Base-by-base conservation (phyloP, 2,113 vertebrate genomes). In the Atlantisia rogersi region DNA sequence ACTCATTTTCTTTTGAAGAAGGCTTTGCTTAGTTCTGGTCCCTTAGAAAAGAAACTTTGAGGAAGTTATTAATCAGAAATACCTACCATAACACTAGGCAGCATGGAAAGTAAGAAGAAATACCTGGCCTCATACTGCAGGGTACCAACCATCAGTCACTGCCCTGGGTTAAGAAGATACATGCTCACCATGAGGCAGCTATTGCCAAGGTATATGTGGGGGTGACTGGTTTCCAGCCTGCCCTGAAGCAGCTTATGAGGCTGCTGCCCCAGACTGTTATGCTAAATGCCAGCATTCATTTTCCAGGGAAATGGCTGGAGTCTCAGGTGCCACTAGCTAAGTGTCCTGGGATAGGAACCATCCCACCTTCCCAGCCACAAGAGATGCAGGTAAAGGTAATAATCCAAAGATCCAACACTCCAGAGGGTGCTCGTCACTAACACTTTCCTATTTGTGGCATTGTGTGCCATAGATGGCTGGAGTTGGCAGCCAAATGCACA, bases 171-270 rank as follows among this genome's bases (percentile, higher is more conserved):
- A 58, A 56, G 62, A 44, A 32, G 25, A 40, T 15, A 35, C 26
- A 68, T 53, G 26, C 29, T 13, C 0, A 0, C 37, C n/a, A 37
- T 2, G 6, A 84, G 77, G 35, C 56, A 60, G n/a, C 18, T 79
- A 15, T 32, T 82, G 52, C 37, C 0, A 0, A 84, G 40, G n/a
- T 80, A 15, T 1, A 0, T 35, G 25, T 70, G 37, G 76, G 70
- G 37, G 9, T 0, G 1, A 37, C 35, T 24, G 69, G 19, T 84
- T 75, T 73, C 40, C 63, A 93, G 0, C n/a, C n/a, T 82, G 10
- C 21, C 24, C 63, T 31, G 40, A 55, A 50, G 73, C 40, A 94
- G 46, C 63, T 94, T 44, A 62, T 50, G n/a, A 39, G 22, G 29
- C 24, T 3, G 2, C 9, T 77, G 73, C 60, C 86, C 52, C 59